phyloP scores from a whole-genome alignment of 2,888 invertebrate genomes.

The Dinocampus coccinellae region DNA sequence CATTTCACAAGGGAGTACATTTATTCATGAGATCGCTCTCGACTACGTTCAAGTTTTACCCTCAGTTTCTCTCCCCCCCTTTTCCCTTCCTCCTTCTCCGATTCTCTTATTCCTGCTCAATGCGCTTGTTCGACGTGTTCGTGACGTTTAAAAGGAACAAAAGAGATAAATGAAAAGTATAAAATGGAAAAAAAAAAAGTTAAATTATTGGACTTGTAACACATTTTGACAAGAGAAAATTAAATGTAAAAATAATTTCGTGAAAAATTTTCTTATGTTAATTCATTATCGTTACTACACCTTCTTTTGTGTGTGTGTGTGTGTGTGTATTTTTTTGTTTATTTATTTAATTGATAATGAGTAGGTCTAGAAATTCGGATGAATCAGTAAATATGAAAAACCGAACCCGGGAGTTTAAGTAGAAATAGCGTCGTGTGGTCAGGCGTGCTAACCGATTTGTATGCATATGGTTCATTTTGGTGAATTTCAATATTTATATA shows the following conservation, averaged over 20 bases:
- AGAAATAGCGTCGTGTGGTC: background rate
- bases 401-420: background rate
- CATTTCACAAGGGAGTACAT: conserved; percentile 20
- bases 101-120: background rate
- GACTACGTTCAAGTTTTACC: background rate
- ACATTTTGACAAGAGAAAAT: background rate
- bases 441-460: background rate
- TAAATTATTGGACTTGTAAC: background rate
- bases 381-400: background rate
- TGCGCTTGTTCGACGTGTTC: background rate
- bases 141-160: background rate
- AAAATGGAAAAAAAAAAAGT: background rate
- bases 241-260: background rate
- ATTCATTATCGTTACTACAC: too few species aligned
- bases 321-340: too few species aligned
- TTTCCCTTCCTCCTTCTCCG: background rate
- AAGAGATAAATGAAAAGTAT: too few species aligned
- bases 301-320: too few species aligned
- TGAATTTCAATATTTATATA: background rate
- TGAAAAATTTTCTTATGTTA: background rate
- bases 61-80: background rate
- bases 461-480: background rate
- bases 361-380: too few species aligned
- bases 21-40: conserved; percentile 18
- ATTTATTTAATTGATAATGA: too few species aligned